Evolutionary conservation across 2,113 vertebrate genomes (phyloP).

Genomic region (Nipponia nippon): DNA sequence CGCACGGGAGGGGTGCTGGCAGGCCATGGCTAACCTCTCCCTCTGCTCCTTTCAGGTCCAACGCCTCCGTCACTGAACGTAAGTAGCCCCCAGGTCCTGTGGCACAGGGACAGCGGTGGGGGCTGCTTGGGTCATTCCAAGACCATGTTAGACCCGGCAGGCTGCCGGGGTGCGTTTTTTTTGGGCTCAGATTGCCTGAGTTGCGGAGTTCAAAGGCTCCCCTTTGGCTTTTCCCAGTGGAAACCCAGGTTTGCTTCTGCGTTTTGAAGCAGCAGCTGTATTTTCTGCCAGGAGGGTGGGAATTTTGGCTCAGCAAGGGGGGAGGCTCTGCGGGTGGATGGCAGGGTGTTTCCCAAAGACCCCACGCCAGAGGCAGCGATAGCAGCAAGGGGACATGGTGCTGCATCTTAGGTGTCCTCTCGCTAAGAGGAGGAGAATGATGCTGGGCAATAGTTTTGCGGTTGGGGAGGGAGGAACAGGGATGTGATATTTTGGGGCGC

Average conservation of each 20-base stretch:
- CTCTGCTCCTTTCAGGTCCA: constrained; percentile 24
- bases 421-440: neutral
- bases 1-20: neutral
- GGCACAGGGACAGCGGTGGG: rapidly evolving
- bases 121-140: neutral
- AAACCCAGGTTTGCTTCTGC: neutral
- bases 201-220: neutral
- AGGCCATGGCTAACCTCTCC: neutral
- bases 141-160: neutral
- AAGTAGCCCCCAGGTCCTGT: neutral
- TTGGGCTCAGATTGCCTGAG: neutral
- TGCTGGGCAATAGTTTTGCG: neutral
- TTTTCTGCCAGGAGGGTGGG: neutral
- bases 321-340: neutral
- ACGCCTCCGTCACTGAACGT: constrained; percentile 66
- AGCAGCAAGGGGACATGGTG: neutral
- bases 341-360: neutral
- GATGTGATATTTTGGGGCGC: neutral
- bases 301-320: neutral
- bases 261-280: neutral
- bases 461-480: neutral
- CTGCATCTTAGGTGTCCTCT: neutral
- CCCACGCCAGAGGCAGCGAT: neutral
- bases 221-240: neutral
- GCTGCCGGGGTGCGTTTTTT: rapidly evolving